Conservation (phyloP, 2,888 invertebrate species). For the Pterostichus madidus region DNA sequence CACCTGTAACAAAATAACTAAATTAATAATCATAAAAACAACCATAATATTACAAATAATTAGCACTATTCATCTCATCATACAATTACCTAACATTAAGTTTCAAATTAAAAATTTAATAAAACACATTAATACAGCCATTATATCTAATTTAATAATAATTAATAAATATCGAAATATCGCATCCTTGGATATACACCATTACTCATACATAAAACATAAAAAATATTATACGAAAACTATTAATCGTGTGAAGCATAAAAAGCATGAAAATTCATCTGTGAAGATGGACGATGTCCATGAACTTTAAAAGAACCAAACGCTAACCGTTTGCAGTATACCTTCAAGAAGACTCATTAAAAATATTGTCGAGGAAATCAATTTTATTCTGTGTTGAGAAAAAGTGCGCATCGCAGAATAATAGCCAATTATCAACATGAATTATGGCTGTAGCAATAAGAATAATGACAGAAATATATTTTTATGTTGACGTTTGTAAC, state of each 20-base stretch:
- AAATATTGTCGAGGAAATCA: slow-evolving; percentile 16
- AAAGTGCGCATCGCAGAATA: neutral
- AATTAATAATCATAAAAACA: too few species aligned
- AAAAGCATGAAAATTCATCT: neutral
- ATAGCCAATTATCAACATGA: slow-evolving; percentile 28
- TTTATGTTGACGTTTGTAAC: neutral
- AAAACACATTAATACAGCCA: too few species aligned
- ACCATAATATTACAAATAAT: neutral
- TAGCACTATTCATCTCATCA: neutral
- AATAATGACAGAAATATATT: slow-evolving; percentile 1
- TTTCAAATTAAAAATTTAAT: too few species aligned
- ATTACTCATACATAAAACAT: neutral
- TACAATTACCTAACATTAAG: too few species aligned
- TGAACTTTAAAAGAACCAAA: slow-evolving; percentile 23
- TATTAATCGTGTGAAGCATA: slow-evolving; percentile 21
- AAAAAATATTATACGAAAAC: slow-evolving; percentile 23
- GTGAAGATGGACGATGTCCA: neutral
- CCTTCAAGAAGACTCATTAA: neutral
- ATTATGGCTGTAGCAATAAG: slow-evolving; percentile 12
- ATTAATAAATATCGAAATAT: too few species aligned
- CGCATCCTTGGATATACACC: neutral
- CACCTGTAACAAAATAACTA: too few species aligned
- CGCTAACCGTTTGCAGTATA: neutral
- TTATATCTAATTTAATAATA: too few species aligned
- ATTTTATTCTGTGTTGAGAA: slow-evolving; percentile 33